Conservation (phyloP, 30 jellyfish, hydroid and myxozoan genomes). For the Chironex yamaguchii region DNA sequence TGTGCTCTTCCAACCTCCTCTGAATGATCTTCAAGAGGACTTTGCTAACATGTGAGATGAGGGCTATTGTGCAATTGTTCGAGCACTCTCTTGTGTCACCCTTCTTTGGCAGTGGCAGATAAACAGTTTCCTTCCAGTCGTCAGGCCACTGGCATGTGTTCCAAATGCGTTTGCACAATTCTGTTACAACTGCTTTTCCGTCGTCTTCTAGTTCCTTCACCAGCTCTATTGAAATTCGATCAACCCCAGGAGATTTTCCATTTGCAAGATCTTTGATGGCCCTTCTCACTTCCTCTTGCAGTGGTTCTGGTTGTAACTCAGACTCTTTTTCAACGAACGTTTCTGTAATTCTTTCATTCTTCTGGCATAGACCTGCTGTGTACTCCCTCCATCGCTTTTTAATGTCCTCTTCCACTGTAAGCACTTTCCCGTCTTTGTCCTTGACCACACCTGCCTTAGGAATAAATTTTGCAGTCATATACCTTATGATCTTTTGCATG, state of each 20-base stretch:
- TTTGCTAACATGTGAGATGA: constrained; percentile 46
- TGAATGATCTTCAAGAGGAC: constrained; percentile 31
- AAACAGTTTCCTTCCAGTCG: constrained; percentile 43
- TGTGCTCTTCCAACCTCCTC: background rate
- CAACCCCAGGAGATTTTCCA: constrained; percentile 40
- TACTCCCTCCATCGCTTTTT: too few species aligned
- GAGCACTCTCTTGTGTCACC: constrained; percentile 31
- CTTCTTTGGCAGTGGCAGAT: constrained; percentile 52
- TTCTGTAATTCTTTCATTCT: too few species aligned
- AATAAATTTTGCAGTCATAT: too few species aligned
- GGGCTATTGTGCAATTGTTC: constrained; percentile 50
- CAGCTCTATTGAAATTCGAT: constrained; percentile 27
- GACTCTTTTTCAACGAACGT: background rate
- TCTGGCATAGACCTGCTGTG: too few species aligned
- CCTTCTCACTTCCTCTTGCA: constrained; percentile 17
- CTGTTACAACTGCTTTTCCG: background rate
- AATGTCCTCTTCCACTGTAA: too few species aligned
- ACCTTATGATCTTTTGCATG: too few species aligned
- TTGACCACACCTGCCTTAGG: too few species aligned
- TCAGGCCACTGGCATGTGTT: constrained; percentile 14
- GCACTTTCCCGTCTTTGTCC: too few species aligned
- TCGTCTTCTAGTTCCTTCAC: constrained; percentile 7
- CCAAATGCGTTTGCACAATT: constrained; percentile 41
- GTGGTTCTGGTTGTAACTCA: constrained; percentile 34
- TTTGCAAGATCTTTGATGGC: constrained; percentile 41